Conservation (phyloP, 2,113 vertebrate genomes). For the Ifrita kowaldi region DNA sequence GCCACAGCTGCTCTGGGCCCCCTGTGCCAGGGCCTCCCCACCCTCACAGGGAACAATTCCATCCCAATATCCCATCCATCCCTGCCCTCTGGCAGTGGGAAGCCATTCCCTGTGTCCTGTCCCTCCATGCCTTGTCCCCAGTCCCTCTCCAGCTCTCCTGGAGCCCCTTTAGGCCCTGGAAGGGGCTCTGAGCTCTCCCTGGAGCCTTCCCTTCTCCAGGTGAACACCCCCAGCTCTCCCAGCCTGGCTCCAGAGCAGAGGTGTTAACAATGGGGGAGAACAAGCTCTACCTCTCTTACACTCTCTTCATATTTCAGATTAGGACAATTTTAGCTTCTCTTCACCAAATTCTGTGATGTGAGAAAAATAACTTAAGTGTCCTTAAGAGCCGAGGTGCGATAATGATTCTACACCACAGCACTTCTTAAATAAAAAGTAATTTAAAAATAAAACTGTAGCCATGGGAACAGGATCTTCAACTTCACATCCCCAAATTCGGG, state of each 20-base stretch:
- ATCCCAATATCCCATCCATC: rapidly evolving
- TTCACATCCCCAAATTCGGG: background rate
- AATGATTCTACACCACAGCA: background rate
- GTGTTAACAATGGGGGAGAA: background rate
- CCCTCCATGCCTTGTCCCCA: background rate
- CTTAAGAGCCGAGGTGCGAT: background rate
- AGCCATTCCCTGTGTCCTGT: background rate
- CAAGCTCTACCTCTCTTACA: background rate
- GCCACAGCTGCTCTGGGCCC: background rate
- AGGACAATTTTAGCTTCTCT: background rate
- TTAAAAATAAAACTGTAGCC: conserved; percentile 57
- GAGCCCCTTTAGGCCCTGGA: rapidly evolving
- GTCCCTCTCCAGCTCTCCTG: background rate
- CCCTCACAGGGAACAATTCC: background rate
- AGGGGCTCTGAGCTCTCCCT: background rate
- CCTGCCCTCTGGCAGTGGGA: background rate
- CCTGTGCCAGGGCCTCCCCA: background rate
- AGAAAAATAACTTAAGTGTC: conserved; percentile 27
- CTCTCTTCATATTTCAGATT: background rate
- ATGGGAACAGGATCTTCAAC: conserved; percentile 38
- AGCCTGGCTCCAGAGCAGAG: background rate
- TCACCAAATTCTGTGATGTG: background rate
- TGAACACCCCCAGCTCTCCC: background rate
- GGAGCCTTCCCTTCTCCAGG: background rate
- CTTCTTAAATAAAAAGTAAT: conserved; percentile 23